Percentiles rank a stretch among this genome's conserved stretches.
phyloP scores from a whole-genome alignment of 2,797 vertebrate genomes.

The Allobates femoralis region DNA sequence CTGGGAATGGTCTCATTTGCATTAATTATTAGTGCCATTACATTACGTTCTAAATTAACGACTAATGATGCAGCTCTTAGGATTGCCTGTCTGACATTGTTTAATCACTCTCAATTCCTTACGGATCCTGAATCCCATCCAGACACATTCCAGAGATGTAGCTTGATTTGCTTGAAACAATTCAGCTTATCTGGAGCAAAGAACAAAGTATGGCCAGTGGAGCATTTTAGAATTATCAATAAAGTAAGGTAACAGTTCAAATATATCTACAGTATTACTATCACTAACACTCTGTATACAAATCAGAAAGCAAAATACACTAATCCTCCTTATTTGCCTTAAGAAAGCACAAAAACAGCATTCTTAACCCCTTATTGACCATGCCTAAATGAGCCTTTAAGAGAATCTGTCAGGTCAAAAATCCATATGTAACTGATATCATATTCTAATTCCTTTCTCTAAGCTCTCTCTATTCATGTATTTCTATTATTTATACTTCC shows the following conservation, averaged over 20 bases:
- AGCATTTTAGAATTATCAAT: neutral
- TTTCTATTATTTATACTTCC: no score
- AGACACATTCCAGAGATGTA: slow-evolving; percentile 42
- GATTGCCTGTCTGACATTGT: slow-evolving; percentile 61
- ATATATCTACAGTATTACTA: neutral
- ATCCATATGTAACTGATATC: no score
- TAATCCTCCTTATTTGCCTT: no score
- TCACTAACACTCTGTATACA: no score
- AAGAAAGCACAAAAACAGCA: neutral
- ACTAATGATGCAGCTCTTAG: slow-evolving; percentile 62
- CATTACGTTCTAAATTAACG: slow-evolving; percentile 60
- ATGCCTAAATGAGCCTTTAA: no score
- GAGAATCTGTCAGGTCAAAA: no score
- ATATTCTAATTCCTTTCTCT: no score
- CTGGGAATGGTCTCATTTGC: slow-evolving; percentile 61
- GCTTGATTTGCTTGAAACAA: slow-evolving; percentile 45
- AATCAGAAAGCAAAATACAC: neutral
- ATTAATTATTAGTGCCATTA: slow-evolving; percentile 63
- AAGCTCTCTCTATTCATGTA: no score
- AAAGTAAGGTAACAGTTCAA: neutral
- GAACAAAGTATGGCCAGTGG: slow-evolving; percentile 1
- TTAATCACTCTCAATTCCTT: slow-evolving; percentile 59
- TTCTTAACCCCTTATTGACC: no score
- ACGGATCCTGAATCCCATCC: slow-evolving; percentile 47
- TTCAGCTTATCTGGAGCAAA: slow-evolving; percentile 34